These are phyloP conservation scores for Theocolax elegans DNA, from an alignment of 1,140 invertebrate genomes.

Conservation along the genomic window DNA sequence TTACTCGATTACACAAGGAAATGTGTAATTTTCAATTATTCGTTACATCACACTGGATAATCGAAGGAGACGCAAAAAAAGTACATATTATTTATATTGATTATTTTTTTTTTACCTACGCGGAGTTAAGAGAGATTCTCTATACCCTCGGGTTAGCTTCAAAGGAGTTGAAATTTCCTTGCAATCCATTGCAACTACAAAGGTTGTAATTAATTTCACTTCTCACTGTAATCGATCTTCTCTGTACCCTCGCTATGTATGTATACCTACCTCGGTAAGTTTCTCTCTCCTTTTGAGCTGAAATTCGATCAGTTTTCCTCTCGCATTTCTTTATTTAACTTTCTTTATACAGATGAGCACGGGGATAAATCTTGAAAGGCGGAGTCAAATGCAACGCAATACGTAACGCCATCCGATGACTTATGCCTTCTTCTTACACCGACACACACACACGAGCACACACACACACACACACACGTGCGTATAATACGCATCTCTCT, in stretches of 20 bases:
- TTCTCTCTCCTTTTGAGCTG: not conserved
- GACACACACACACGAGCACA: not conserved
- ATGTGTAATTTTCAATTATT: too few species aligned
- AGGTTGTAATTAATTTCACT: constrained; percentile 3
- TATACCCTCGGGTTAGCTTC: too few species aligned
- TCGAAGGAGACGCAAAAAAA: too few species aligned
- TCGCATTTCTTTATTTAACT: not conserved
- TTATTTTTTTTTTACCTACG: too few species aligned
- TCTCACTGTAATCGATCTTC: constrained; percentile 13
- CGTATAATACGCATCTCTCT: too few species aligned
- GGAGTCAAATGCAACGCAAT: not conserved
- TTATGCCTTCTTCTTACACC: not conserved
- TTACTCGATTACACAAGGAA: too few species aligned
- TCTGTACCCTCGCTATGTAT: not conserved
- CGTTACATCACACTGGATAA: too few species aligned
- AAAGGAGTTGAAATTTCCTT: constrained; percentile 13
- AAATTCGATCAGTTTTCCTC: too few species aligned
- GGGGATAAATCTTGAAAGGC: constrained; percentile 2
- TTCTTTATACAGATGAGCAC: not conserved
- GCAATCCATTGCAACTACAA: constrained; percentile 5
- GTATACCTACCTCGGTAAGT: too few species aligned
- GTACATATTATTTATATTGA: too few species aligned
- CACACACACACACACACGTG: too few species aligned
- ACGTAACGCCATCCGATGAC: not conserved
- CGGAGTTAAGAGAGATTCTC: too few species aligned